phyloP scores from a whole-genome alignment of 2,888 invertebrate species.

The Latrodectus hesperus region DNA sequence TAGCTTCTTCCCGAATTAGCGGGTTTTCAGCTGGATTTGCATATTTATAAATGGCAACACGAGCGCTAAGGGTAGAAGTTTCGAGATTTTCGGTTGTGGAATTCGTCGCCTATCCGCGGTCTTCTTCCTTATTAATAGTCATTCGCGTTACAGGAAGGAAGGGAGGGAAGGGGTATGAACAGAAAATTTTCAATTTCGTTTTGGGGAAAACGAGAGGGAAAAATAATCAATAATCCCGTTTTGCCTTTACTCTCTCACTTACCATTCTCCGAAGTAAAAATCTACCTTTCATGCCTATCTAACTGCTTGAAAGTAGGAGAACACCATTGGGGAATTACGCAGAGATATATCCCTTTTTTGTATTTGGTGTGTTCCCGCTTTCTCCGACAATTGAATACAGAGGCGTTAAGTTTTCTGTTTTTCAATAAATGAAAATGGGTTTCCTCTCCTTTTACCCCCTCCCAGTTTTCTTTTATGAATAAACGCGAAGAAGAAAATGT shows the following conservation, averaged over 20 bases:
- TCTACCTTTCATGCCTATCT: conserved; percentile 8
- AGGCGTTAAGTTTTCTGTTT: not conserved
- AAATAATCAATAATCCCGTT: conserved; percentile 14
- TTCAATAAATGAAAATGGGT: not conserved
- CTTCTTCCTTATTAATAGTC: conserved; percentile 61
- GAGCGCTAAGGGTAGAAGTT: conserved; percentile 18
- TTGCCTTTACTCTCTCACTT: conserved; percentile 30
- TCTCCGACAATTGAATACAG: not conserved
- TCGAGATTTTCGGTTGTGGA: conserved; percentile 35
- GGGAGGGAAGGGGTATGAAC: conserved; percentile 6
- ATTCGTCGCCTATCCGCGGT: conserved; percentile 9
- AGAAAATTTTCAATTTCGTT: conserved; percentile 62
- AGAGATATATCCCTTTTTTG: not conserved
- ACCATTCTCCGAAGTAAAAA: not conserved
- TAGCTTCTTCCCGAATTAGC: conserved; percentile 42
- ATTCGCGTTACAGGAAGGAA: conserved; percentile 23
- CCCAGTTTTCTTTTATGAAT: not conserved
- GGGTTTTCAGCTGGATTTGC: conserved; percentile 31
- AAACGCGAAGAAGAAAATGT: not conserved
- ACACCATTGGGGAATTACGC: conserved; percentile 42
- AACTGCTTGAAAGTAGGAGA: conserved; percentile 20
- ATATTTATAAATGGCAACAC: conserved; percentile 55
- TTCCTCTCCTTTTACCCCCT: not conserved
- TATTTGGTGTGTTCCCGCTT: not conserved
- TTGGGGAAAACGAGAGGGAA: not conserved